Percentiles rank a stretch among this genome's conserved stretches.
Conservation (phyloP, 2,888 invertebrate species). For the Sinohyriopsis cumingii region DNA sequence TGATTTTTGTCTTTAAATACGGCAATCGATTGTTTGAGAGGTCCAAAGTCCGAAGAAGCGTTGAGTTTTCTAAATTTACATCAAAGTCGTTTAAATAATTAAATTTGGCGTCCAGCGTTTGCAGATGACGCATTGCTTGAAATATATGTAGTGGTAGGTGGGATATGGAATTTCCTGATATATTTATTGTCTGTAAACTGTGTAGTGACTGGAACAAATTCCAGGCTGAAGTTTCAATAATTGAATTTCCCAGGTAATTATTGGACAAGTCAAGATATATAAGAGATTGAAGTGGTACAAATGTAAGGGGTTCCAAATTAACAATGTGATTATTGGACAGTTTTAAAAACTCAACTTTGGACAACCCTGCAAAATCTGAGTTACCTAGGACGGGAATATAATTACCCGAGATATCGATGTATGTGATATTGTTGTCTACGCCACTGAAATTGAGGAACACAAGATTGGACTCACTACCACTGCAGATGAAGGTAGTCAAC, state of each 20-base stretch:
- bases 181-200: constrained; percentile 9
- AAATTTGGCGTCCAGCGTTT: constrained; percentile 11
- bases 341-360: constrained; percentile 14
- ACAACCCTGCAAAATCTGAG: constrained; percentile 13
- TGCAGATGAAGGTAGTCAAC: constrained; percentile 14
- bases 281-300: constrained; percentile 14
- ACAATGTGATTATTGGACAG: constrained; percentile 28
- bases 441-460: constrained; percentile 12
- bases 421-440: constrained; percentile 20
- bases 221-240: constrained; percentile 6
- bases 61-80: constrained; percentile 3
- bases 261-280: constrained; percentile 16
- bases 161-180: constrained; percentile 21
- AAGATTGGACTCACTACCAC: constrained; percentile 19
- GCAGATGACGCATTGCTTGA: constrained; percentile 2
- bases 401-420: constrained; percentile 27
- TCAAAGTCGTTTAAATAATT: constrained; percentile 22
- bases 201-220: constrained; percentile 10
- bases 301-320: constrained; percentile 11
- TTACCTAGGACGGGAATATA: constrained; percentile 13
- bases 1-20: constrained; percentile 1
- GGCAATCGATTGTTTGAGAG: constrained; percentile 23
- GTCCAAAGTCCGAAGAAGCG: constrained; percentile 13
- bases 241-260: constrained; percentile 22
- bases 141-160: constrained; percentile 12